Evolutionary conservation across 1,140 invertebrate genomes (phyloP).

Genomic region (Camponotus pennsylvanicus): DNA sequence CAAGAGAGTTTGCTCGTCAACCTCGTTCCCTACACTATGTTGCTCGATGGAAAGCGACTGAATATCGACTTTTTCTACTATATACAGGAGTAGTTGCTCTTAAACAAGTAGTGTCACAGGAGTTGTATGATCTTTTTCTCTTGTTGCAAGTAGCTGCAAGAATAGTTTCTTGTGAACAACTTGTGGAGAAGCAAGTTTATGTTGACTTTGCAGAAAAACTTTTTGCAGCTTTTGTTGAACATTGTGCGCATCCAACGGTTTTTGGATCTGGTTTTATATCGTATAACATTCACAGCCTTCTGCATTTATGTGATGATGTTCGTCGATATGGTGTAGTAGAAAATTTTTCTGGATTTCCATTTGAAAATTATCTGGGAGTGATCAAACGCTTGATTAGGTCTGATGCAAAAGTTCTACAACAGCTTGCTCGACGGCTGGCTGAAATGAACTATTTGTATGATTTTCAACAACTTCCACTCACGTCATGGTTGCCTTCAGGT

Average conservation of each 20-base stretch:
- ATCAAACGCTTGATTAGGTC: not conserved
- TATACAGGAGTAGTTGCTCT: not conserved
- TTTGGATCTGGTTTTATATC: not conserved
- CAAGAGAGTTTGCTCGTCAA: not conserved
- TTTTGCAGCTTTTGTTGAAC: not conserved
- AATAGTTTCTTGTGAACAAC: not conserved
- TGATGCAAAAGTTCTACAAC: not conserved
- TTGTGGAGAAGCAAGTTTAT: not conserved
- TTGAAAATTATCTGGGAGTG: not conserved
- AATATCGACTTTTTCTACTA: not conserved
- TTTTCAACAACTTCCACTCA: not conserved
- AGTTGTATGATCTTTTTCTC: not conserved
- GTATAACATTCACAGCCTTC: constrained; percentile 5
- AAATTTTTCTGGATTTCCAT: constrained; percentile 1
- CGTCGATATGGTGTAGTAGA: not conserved
- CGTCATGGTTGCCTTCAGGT: not conserved
- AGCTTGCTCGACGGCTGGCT: not conserved
- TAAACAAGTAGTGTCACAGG: not conserved
- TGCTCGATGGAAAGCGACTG: not conserved
- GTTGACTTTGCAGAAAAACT: not conserved
- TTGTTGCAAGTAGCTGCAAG: too few species aligned
- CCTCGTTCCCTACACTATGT: not conserved
- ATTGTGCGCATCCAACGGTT: not conserved
- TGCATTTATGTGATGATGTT: not conserved
- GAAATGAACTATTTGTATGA: constrained; percentile 1